These are phyloP conservation scores for Hystrix brachyura DNA, from an alignment of 2,113 vertebrate species.

Conservation along the genomic window DNA sequence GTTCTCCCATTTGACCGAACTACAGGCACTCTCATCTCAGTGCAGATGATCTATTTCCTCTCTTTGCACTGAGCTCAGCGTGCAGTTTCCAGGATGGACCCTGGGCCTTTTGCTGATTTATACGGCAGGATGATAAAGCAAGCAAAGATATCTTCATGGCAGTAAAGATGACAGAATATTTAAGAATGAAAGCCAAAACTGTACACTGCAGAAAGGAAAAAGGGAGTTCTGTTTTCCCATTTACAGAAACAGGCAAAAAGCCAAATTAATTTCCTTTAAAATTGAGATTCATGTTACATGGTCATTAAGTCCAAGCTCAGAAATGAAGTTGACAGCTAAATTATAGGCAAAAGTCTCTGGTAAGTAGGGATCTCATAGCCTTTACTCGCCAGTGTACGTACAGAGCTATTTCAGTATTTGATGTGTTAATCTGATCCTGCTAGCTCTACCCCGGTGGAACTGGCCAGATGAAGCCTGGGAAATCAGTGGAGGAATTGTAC, in stretches of 20 bases:
- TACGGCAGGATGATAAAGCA: background rate
- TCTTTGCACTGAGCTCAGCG: background rate
- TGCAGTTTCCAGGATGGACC: background rate
- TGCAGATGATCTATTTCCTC: background rate
- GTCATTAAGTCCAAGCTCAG: slow-evolving; percentile 63
- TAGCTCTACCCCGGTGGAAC: slow-evolving; percentile 9
- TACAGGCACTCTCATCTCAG: background rate
- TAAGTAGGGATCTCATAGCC: slow-evolving; percentile 3
- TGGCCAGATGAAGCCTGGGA: slow-evolving; percentile 54
- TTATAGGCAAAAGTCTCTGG: slow-evolving; percentile 55
- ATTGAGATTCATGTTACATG: slow-evolving; percentile 49
- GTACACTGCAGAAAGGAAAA: background rate
- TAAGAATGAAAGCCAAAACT: slow-evolving; percentile 44
- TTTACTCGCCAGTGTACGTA: background rate
- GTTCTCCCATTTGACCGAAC: background rate
- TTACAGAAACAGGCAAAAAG: slow-evolving; percentile 14
- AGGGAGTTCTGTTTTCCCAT: slow-evolving; percentile 25
- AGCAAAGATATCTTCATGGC: background rate
- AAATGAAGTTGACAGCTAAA: slow-evolving; percentile 67
- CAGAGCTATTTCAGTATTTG: slow-evolving; percentile 58
- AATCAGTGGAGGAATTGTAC: slow-evolving; percentile 68
- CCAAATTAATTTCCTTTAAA: slow-evolving; percentile 72
- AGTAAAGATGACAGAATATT: background rate
- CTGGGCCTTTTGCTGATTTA: background rate
- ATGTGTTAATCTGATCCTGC: slow-evolving; percentile 67